Conservation (phyloP, 2,113 vertebrate species). For the Brienomyrus brachyistius region DNA sequence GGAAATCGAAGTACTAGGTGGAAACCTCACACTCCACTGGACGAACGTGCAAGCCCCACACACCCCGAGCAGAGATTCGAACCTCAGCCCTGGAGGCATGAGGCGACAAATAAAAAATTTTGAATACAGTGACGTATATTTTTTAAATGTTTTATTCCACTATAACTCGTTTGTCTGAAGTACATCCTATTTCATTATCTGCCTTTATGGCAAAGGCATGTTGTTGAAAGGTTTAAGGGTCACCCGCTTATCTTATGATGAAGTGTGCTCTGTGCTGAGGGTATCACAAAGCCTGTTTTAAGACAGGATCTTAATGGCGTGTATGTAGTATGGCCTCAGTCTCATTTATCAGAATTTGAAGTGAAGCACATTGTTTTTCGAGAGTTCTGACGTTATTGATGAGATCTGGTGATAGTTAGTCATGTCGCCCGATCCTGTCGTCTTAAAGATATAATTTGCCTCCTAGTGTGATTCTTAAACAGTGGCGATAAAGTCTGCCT, state of each 20-base stretch:
- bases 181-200: neutral
- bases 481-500: neutral
- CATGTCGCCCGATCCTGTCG: neutral
- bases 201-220: neutral
- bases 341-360: constrained; percentile 6
- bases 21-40: neutral
- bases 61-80: neutral
- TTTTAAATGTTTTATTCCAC: neutral
- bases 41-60: neutral
- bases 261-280: neutral
- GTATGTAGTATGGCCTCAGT: neutral
- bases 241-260: neutral
- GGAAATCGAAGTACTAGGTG: neutral
- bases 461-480: neutral
- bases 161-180: neutral
- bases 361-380: neutral
- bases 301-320: neutral
- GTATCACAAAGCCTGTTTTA: neutral
- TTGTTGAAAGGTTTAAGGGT: neutral
- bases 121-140: neutral
- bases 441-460: neutral
- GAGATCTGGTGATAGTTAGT: neutral
- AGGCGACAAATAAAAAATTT: neutral
- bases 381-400: constrained; percentile 4
- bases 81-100: neutral